Evolutionary conservation across 2,113 vertebrate genomes (phyloP), one percentile per base, ranked within the genome.

Genomic region (Clinocottus analis): DNA sequence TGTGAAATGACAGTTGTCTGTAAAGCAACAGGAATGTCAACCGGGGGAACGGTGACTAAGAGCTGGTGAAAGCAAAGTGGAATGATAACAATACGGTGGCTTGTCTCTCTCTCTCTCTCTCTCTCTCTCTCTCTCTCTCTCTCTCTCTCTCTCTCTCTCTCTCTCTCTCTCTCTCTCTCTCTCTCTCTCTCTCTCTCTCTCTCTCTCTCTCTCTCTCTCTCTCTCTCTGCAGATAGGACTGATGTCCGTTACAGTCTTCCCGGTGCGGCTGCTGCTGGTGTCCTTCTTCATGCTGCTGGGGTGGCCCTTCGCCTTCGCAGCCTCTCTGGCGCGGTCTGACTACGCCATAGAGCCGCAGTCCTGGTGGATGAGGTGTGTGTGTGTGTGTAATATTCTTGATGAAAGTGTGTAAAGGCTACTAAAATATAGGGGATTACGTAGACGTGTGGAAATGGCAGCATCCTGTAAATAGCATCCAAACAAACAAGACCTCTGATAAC

Each of bases 231-330:
- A 99, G 98, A 95, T 99, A n/a, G 94, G 92, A 33, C 75, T 98
- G 92, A 97, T 99, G 98, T 96, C 97, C 0, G 89, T 98, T 71
- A 99, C 97, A 0, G 93, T 99, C 27, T 98, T 99, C 80, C 98
- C 98, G 0, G 78, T 99, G 82, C 96, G 98, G 12, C 93, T 99
- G 77, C 95, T 98, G 68, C 91, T 97, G 9, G 95, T 96, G 4
- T 95, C 94, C 49, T 96, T 95, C 90, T 91, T 97, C 96, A 98
- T 99, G 97, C 88, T 99, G 86, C 89, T 99, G 82, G 98, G 96
- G 31, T 99, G 98, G 98, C 97, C 97, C 37, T 96, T 99, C 33
- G 96, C 97, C 0, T 97, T 98, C 47, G 39, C 95, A 7, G 96
- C 97, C 53, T 94, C 95, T 0, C 91, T 98, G 85, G 96, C 97